A percentile compares a stretch with the other conserved stretches of the same genome.
These are phyloP conservation scores for Cyanistes caeruleus DNA, from an alignment of 2,113 vertebrate species.

Conservation along the genomic window DNA sequence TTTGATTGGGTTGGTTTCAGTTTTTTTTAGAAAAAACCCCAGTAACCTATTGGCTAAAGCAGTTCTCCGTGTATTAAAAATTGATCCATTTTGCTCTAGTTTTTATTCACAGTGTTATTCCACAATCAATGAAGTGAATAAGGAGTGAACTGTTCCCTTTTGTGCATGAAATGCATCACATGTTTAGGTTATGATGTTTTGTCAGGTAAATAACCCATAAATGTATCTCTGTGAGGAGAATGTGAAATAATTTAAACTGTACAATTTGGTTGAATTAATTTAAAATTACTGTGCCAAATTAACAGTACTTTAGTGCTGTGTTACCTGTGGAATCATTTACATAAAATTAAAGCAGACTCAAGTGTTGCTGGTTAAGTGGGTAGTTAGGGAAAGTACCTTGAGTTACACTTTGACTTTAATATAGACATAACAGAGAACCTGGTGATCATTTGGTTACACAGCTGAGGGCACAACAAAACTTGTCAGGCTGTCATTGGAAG, in stretches of 20 bases:
- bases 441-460: background rate
- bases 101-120: background rate
- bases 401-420: background rate
- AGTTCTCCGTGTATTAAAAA: background rate
- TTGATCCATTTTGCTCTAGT: background rate
- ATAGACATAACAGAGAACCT: background rate
- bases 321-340: background rate
- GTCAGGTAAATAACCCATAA: background rate
- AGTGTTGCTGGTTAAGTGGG: background rate
- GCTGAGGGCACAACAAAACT: background rate
- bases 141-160: background rate
- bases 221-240: background rate
- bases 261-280: background rate
- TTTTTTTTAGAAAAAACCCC: rapidly evolving
- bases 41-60: background rate
- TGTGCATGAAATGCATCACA: background rate
- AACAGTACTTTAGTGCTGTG: background rate
- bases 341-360: background rate
- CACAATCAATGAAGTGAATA: background rate
- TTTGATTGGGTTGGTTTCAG: background rate
- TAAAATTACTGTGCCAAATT: background rate
- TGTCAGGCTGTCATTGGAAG: background rate
- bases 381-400: background rate
- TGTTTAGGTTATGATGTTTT: background rate
- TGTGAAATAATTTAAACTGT: background rate